Evolutionary conservation across 2,113 vertebrate species (phyloP), one percentile per base, ranked within the genome.

Genomic region (Blennius ocellaris): DNA sequence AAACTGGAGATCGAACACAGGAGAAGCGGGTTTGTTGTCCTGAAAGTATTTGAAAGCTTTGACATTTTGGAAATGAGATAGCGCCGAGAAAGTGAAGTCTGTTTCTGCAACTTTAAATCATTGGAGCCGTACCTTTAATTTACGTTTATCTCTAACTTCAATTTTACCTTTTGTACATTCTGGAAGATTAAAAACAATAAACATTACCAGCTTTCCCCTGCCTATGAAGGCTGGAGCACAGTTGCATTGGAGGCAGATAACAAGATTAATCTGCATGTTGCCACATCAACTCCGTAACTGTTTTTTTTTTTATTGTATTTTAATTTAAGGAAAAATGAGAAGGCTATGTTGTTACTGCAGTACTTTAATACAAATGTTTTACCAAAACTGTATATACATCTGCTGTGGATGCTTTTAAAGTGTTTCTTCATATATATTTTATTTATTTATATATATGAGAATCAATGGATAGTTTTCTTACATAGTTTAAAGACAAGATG

Each of bases 1-100:
- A 75, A 78, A 81, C 65, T 16, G 0, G 44, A 83, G 63, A 69
- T 50, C 48, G 30, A 39, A 55, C 56, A 51, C 60, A 37, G 15
- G 17, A 72, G 21, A 4, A 30, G 53, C 59, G 49, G 45, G 41
- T 75, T 62, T 68, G 39, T 81, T 84, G 56, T 60, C 70, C 78
- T 73, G 38, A 50, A 69, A 73, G 58, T 71, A 74, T 74, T 79
- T 72, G n/a, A 84, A 72, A 72, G 63, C 30, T 72, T 52, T 86
- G 80, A 82, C 69, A 74, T 68, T 68, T 76, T 70, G 7, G 60
- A 70, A 81, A 83, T 45, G 21, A 59, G 49, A 80, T 65, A 71
- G 59, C 64, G 49, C 50, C 61, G 14, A 11, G 11, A 64, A 69
- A 58, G 39, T 58, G n/a, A 51, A 72, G 14, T 50, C 11, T 51